A percentile compares a stretch with the other conserved stretches of the same genome.
Conservation (phyloP, 1,140 invertebrate species). For the Macrocentrus cingulum region DNA sequence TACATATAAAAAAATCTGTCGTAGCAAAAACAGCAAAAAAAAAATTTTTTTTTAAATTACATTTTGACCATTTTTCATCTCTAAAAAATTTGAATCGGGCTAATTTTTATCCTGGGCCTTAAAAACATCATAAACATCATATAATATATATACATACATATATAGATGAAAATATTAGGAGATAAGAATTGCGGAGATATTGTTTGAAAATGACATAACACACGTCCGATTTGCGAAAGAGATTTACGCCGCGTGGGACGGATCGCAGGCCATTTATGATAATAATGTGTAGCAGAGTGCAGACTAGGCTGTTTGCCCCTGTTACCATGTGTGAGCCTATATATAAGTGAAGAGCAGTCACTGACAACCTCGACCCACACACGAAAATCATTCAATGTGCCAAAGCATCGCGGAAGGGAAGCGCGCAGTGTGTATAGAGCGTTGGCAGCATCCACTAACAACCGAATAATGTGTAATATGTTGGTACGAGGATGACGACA, state of each 20-base stretch:
- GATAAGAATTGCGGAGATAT: constrained; percentile 2
- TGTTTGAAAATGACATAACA: constrained; percentile 48
- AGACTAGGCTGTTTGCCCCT: constrained; percentile 31
- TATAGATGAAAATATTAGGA: too few species aligned
- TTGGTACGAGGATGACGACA: constrained; percentile 13
- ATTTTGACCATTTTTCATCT: too few species aligned
- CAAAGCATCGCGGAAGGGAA: constrained; percentile 20
- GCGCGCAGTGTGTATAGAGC: too few species aligned
- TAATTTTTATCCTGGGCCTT: too few species aligned
- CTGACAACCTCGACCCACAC: constrained; percentile 15
- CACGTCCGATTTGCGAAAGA: constrained; percentile 54
- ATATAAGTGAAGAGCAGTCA: constrained; percentile 2
- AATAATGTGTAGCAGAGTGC: constrained; percentile 49
- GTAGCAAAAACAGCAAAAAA: too few species aligned
- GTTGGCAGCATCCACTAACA: constrained; percentile 5
- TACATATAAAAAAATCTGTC: too few species aligned
- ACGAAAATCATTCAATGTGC: constrained; percentile 4
- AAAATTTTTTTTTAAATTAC: too few species aligned
- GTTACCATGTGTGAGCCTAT: not conserved
- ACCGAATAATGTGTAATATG: constrained; percentile 10
- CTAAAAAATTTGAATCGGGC: too few species aligned
- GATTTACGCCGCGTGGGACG: constrained; percentile 58
- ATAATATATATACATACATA: too few species aligned
- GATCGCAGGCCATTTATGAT: constrained; percentile 53
- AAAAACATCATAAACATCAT: too few species aligned